phyloP scores from a whole-genome alignment of 1,140 invertebrate genomes.

The Drosophila setifemur region DNA sequence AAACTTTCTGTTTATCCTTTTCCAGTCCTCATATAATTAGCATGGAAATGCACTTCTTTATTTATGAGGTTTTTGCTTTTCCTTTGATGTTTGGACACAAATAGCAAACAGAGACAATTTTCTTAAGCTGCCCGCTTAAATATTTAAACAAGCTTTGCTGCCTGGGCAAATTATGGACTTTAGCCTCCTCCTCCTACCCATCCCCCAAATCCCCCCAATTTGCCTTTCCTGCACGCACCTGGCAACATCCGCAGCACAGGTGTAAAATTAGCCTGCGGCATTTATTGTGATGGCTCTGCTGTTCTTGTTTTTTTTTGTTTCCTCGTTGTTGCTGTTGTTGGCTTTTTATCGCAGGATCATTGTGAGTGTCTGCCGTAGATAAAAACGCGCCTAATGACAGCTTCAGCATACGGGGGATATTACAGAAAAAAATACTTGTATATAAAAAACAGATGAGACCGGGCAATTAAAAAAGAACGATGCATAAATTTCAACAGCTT shows the following conservation, averaged over 20 bases:
- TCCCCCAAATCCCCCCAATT: no score
- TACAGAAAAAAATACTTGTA: neutral
- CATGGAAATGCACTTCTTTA: constrained; percentile 47
- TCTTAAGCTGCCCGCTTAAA: constrained; percentile 48
- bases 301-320: constrained; percentile 29
- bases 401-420: neutral
- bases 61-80: constrained; percentile 17
- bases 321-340: constrained; percentile 19
- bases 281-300: constrained; percentile 54
- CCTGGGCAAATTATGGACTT: constrained; percentile 48
- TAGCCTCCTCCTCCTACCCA: neutral
- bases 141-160: constrained; percentile 52
- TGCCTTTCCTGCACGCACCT: constrained; percentile 18
- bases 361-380: constrained; percentile 50
- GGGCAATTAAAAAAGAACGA: constrained; percentile 53
- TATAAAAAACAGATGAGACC: constrained; percentile 1
- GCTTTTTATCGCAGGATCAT: constrained; percentile 59
- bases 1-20: neutral
- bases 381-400: constrained; percentile 65
- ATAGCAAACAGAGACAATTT: constrained; percentile 26
- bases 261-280: constrained; percentile 69
- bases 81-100: neutral
- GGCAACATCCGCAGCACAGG: constrained; percentile 52
- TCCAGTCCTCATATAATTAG: constrained; percentile 35
- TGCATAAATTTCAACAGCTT: constrained; percentile 50